These are phyloP conservation scores for Tragelaphus scriptus DNA, from an alignment of 2,113 vertebrate genomes.

Conservation along the genomic window DNA sequence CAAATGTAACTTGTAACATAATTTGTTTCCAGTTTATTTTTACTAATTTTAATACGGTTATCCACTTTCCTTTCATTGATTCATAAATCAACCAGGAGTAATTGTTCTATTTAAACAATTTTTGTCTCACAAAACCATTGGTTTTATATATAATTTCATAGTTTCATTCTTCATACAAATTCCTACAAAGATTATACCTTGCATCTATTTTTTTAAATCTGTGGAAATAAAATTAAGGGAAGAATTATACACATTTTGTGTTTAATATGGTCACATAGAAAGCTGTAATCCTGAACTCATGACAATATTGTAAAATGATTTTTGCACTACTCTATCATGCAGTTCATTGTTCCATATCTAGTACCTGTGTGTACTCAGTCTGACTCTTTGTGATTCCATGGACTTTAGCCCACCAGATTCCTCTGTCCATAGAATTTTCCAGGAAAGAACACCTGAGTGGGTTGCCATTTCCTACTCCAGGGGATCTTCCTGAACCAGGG, in stretches of 20 bases:
- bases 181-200: not conserved
- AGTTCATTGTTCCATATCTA: not conserved
- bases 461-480: not conserved
- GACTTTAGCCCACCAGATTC: not conserved
- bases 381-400: not conserved
- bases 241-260: not conserved
- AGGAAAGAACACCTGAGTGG: not conserved
- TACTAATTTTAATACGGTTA: not conserved
- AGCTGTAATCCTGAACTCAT: not conserved
- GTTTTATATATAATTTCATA: not conserved
- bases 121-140: not conserved
- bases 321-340: rapidly evolving
- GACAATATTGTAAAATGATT: not conserved
- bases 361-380: not conserved
- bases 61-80: not conserved
- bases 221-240: not conserved
- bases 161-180: not conserved
- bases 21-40: not conserved
- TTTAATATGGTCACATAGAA: not conserved
- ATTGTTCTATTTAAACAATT: not conserved
- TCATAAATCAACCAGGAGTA: not conserved
- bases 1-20: not conserved
- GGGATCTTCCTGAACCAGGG: not conserved
- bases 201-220: not conserved
- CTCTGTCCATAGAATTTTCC: not conserved